phyloP scores from a whole-genome alignment of 2,888 invertebrate species.

The Caenorhabditis drosophilae region DNA sequence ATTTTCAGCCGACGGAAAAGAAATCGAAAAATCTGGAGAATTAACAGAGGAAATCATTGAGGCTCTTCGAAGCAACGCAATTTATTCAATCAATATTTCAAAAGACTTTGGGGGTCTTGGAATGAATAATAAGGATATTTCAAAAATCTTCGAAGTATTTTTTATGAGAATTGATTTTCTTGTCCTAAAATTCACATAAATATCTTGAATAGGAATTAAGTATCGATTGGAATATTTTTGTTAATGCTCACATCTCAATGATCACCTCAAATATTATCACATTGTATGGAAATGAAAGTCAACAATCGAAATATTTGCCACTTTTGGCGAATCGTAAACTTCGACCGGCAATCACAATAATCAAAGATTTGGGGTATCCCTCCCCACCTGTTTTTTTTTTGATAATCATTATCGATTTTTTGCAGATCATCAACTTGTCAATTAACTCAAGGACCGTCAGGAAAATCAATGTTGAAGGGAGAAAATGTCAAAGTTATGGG shows the following conservation, averaged over 20 bases:
- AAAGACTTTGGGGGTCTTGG: constrained; percentile 62
- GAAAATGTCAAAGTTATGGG: constrained; percentile 44
- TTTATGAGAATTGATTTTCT: constrained; percentile 2
- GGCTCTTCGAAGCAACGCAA: constrained; percentile 48
- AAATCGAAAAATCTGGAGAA: constrained; percentile 36
- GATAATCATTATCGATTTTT: background rate
- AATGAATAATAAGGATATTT: constrained; percentile 61
- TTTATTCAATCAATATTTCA: constrained; percentile 48
- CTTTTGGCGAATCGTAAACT: constrained; percentile 41
- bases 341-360: constrained; percentile 36
- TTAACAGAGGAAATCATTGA: constrained; percentile 43
- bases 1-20: constrained; percentile 28
- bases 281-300: constrained; percentile 41
- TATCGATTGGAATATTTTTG: constrained; percentile 50
- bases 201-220: constrained; percentile 43
- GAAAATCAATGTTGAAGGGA: constrained; percentile 53
- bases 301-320: constrained; percentile 44
- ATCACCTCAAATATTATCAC: constrained; percentile 47
- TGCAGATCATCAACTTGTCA: constrained; percentile 11
- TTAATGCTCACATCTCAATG: constrained; percentile 36
- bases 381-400: background rate
- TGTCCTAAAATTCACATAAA: background rate
- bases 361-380: constrained; percentile 10
- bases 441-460: constrained; percentile 23
- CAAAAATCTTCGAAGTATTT: constrained; percentile 55